Evolutionary conservation across 1,140 invertebrate species (phyloP), one percentile per base, ranked within the genome.

Genomic region (Paracyclopina nana): DNA sequence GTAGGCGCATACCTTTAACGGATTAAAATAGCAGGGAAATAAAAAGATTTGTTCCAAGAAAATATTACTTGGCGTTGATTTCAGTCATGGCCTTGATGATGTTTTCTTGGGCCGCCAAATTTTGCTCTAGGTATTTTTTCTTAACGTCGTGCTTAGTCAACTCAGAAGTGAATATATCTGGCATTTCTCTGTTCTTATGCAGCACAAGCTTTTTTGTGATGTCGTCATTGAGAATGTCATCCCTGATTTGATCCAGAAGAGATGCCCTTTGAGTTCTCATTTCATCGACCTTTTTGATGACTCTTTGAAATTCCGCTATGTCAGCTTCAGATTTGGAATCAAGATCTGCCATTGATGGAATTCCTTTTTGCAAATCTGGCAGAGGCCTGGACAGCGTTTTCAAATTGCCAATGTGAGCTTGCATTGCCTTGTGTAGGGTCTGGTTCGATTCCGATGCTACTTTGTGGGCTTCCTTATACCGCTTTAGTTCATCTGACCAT

Each of bases 41-140:
- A n/a, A n/a, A n/a, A n/a, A n/a, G n/a, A n/a, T n/a, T n/a, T n/a
- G n/a, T n/a, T n/a, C n/a, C n/a, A n/a, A n/a, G n/a, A n/a, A n/a
- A n/a, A n/a, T n/a, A n/a, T n/a, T n/a, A 90, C 52, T 77, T 73
- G 1, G 91, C 90, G 68, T 96, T 96, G 0, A 81, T 74, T 53
- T 92, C 85, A 0, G 88, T 91, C 34, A 97, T 63, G 3, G 85
- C 85, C 57, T 79, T 73, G 3, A 94, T 69, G 53, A 98, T 94
- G 58, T 94, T 95, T 42, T 83, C 80, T 66, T 98, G 94, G 0
- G 92, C 92, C 3, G 73, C 58, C 42, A 95, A 61, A 63, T 97
- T 97, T 65, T 91, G 82, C 42, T 91, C 14, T 12, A 52, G 24
- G 14, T 22, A 22, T 57, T 63, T 59, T 31, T 78, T 76, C 58